Base-by-base conservation (phyloP, 1,140 invertebrate species). In the Neodiprion virginianus region DNA sequence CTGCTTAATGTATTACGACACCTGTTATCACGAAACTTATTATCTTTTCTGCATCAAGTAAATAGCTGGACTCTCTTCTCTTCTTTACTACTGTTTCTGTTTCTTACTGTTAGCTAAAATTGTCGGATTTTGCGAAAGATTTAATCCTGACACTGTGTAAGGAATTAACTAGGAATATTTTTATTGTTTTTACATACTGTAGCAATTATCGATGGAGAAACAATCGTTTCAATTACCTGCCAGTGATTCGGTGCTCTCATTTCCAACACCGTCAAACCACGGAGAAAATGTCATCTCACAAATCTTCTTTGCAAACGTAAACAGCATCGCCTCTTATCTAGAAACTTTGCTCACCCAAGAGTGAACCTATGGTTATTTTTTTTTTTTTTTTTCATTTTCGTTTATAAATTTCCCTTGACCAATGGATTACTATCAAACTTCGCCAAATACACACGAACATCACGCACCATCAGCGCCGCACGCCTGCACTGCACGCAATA, bases 271-370 rank as follows among this genome's bases (percentile, higher is more conserved):
- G 74, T 73, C 75, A 67, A 66, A 75, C 73, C 78, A 81, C 75
- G 67, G 76, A 40, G 28, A 40, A 73, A 75, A 74, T 28, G 71
- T 76, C 68, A 75, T 73, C 71, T 79, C 77, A 66, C 77, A 74
- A 74, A 79, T 80, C 76, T 81, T 82, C 77, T 78, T 76, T 77
- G 78, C 81, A 53, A 82, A 74, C 76, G 75, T 82, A 80, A 79
- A 79, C 17, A 81, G 78, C 74, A 76, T 81, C 72, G 76, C 80
- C 72, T 75, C 81, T 47, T 83, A 79, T 79, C 77, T 83, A 74
- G 81, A 76, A 66, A 73, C 17, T 7, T 7, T 65, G 61, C 12
- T 69, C 67, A 21, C 67, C 11, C 4, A 21, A 23, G 40, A 21
- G 4, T 47, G 8, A 21, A 23, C 40, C 67, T 47, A 7, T 69